Evolutionary conservation across 2,888 invertebrate species (phyloP).

Genomic region (Catonia carolina): DNA sequence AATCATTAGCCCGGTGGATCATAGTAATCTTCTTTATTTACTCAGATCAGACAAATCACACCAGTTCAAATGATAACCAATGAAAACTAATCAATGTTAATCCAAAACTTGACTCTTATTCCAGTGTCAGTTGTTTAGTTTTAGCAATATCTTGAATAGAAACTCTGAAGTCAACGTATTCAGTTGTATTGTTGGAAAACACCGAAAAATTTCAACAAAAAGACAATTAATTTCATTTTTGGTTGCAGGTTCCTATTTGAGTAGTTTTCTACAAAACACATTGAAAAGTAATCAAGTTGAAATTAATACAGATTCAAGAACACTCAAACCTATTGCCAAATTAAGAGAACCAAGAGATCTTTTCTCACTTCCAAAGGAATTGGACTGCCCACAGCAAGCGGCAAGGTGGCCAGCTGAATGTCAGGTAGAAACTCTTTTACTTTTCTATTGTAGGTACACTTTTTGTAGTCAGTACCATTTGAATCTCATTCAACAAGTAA

Average conservation of each 20-base stretch:
- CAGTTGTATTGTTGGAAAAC: too few relatives aligned
- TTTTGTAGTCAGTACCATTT: constrained; percentile 1
- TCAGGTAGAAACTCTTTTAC: constrained; percentile 59
- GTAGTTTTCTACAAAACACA: constrained; percentile 54
- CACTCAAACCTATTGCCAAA: constrained; percentile 56
- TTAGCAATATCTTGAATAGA: neutral
- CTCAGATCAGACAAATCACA: too few relatives aligned
- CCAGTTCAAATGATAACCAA: too few relatives aligned
- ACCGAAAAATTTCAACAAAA: too few relatives aligned
- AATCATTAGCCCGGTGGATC: too few relatives aligned
- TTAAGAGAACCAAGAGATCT: constrained; percentile 63
- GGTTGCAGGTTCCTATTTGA: constrained; percentile 54
- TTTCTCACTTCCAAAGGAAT: constrained; percentile 61
- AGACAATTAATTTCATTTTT: too few relatives aligned
- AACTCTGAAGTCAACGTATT: too few relatives aligned
- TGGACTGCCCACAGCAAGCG: constrained; percentile 67
- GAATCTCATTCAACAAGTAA: too few relatives aligned
- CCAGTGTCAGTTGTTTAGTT: neutral
- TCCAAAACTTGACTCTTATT: too few relatives aligned
- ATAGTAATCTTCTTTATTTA: too few relatives aligned
- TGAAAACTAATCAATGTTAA: too few relatives aligned
- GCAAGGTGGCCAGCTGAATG: constrained; percentile 86
- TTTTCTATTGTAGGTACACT: too few relatives aligned
- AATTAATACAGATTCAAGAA: constrained; percentile 59
- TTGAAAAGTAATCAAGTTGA: constrained; percentile 63